Base-by-base conservation (phyloP, 1,140 invertebrate genomes). In the Polyergus mexicanus region DNA sequence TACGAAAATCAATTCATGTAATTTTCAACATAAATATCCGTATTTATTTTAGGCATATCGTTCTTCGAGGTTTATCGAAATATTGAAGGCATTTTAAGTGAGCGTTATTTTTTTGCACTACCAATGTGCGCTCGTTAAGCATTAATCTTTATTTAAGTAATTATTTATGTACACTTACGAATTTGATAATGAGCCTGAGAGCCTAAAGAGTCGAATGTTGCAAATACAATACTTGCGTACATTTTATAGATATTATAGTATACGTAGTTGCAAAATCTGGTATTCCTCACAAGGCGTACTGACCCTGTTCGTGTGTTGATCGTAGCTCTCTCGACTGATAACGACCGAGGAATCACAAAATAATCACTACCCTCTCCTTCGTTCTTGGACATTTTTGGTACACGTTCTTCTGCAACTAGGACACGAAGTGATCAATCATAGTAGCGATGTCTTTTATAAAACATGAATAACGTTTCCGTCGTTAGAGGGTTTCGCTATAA, bases 81-180 rank as follows among this genome's bases (percentile, higher is more conserved):
- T 80, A n/a, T n/a, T n/a, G 4, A 11, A 38, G 28, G 7, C 38
- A 7, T 51, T 54, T n/a, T 25, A 62, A 0, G 22, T 35, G 1
- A 8, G 10, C 54, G 13, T 71, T 71, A 71, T 28, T 54, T 63
- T 10, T 5, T 35, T 28, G 1, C 69, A 25, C 35, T 78, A 8
- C 28, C 25, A 28, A 28, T 28, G 25, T 63, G 11, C 4, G 51
- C 6, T 65, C 66, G 10, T 8, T 72, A 2, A 81, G 65, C n/a
- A 19, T 86, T 51, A 81, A 72, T 81, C 60, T 81, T 8, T 86
- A 86, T 22, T 44, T 8, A 13, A 86, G 77, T 86, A 72, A 62
- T 25, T 80, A 25, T 22, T n/a, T 13, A 68, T 62, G 22, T 3
- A 47, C 19, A 41, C 1, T 35, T 44, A 44, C 11, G 6, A 13